Evolutionary conservation across 2,888 invertebrate genomes (phyloP).

Genomic region (Stenurella melanura): DNA sequence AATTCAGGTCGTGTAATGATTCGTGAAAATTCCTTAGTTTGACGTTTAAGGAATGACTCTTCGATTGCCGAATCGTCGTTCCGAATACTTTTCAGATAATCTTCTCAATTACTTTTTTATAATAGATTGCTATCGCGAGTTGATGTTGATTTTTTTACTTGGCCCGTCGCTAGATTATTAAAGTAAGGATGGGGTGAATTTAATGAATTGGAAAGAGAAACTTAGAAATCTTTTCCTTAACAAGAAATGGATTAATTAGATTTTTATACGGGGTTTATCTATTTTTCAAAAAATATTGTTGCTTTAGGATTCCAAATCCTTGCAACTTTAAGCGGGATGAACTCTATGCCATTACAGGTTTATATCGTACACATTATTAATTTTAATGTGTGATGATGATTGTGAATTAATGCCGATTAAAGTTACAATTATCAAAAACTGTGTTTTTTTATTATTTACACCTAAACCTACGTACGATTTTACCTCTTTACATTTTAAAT

Average conservation of each 20-base stretch:
- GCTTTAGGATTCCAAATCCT: no score
- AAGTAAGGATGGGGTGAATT: conserved; percentile 8
- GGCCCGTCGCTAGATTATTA: conserved; percentile 12
- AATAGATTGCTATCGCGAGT: conserved; percentile 42
- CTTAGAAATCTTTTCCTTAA: neutral
- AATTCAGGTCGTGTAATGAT: conserved; percentile 63
- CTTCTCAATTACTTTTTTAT: conserved; percentile 57
- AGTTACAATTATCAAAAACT: no score
- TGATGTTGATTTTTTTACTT: conserved; percentile 31
- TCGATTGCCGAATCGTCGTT: conserved; percentile 51
- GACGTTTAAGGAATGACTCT: conserved; percentile 58
- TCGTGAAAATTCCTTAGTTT: conserved; percentile 62
- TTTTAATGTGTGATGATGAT: no score
- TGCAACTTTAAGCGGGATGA: no score
- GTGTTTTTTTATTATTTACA: no score
- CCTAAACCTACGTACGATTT: no score
- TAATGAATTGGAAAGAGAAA: conserved; percentile 28
- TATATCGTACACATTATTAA: no score
- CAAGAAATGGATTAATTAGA: conserved; percentile 10
- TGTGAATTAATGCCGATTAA: no score
- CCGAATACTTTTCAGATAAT: conserved; percentile 57
- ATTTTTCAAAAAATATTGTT: neutral
- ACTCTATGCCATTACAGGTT: no score
- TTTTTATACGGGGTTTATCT: neutral
- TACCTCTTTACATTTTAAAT: no score